These are phyloP conservation scores for Thalpophila matura DNA, from an alignment of 2,888 invertebrate species.

Conservation along the genomic window DNA sequence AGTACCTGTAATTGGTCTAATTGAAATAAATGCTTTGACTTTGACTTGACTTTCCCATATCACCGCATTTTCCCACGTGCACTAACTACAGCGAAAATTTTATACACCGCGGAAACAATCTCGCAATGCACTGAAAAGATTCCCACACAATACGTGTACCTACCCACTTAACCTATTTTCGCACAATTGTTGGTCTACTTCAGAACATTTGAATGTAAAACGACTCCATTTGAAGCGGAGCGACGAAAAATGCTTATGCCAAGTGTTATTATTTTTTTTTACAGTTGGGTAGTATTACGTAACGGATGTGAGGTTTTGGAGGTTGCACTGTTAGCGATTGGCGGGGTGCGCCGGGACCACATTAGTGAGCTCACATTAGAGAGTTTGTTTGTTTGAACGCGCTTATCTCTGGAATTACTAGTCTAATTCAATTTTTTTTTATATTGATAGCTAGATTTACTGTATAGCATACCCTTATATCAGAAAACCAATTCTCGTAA, in stretches of 20 bases:
- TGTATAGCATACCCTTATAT: background rate
- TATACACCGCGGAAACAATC: slow-evolving; percentile 24
- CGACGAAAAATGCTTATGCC: slow-evolving; percentile 87
- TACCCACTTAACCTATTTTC: slow-evolving; percentile 74
- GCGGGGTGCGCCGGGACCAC: slow-evolving; percentile 8
- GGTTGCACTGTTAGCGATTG: slow-evolving; percentile 67
- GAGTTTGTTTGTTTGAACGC: no score
- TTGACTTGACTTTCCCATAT: background rate
- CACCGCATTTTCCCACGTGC: background rate
- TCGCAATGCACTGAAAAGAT: slow-evolving; percentile 53
- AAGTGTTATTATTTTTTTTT: slow-evolving; percentile 89
- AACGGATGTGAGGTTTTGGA: slow-evolving; percentile 65
- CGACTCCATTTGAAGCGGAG: slow-evolving; percentile 70
- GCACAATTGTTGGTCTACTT: slow-evolving; percentile 70
- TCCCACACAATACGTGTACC: slow-evolving; percentile 61
- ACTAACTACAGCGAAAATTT: background rate
- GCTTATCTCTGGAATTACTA: no score
- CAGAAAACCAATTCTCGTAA: no score
- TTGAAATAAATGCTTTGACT: no score
- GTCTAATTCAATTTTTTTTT: no score
- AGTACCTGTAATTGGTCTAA: no score
- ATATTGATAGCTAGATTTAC: no score
- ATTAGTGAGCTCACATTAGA: no score
- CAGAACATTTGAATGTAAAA: slow-evolving; percentile 79
- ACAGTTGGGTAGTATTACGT: slow-evolving; percentile 69